phyloP scores from a whole-genome alignment of 2,113 vertebrate species.

The Paradisaea rubra region DNA sequence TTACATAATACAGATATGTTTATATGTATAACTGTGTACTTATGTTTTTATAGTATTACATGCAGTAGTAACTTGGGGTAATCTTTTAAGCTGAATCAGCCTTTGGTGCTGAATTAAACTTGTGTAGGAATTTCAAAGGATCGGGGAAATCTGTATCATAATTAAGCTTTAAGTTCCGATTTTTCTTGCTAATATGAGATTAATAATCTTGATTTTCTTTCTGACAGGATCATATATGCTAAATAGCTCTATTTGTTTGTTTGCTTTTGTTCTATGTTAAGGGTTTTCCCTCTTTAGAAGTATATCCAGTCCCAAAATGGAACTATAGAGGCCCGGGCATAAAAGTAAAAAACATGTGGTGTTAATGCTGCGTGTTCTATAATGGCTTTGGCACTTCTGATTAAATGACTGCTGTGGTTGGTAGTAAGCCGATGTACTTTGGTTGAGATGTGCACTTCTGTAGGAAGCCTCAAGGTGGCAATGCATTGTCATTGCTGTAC shows the following conservation, averaged over 20 bases:
- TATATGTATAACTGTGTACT: not conserved
- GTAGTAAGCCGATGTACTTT: not conserved
- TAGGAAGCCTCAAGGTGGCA: slow-evolving; percentile 50
- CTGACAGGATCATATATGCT: not conserved
- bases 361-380: not conserved
- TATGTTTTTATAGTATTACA: not conserved
- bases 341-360: not conserved
- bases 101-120: not conserved
- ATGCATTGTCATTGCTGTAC: not conserved
- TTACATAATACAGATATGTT: not conserved
- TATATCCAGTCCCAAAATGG: not conserved
- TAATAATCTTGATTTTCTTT: not conserved
- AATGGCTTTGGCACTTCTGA: not conserved
- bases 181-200: not conserved
- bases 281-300: not conserved
- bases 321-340: not conserved
- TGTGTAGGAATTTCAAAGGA: not conserved
- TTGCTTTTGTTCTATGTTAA: not conserved
- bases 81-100: not conserved
- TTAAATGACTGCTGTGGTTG: not conserved
- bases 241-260: not conserved
- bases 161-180: not conserved
- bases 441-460: not conserved
- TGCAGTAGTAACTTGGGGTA: not conserved
- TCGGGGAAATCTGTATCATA: not conserved